Conservation (phyloP, 2,888 invertebrate genomes). For the Danaus chrysippus region DNA sequence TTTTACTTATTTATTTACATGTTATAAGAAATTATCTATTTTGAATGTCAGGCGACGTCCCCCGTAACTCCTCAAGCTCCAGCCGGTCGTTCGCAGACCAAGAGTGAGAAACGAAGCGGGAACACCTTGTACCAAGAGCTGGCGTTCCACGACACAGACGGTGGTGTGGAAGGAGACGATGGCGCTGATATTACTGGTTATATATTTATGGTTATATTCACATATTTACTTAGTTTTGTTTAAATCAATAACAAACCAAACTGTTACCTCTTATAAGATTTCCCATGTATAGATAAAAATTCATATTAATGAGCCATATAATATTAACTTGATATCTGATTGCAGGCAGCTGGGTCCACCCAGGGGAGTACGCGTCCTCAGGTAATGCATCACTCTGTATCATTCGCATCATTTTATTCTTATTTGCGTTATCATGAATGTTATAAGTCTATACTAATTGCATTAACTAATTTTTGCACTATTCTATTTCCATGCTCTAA, state of each 20-base stretch:
- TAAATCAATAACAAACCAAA: neutral
- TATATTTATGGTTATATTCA: slow-evolving; percentile 18
- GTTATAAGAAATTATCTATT: neutral
- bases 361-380: slow-evolving; percentile 99
- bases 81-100: slow-evolving; percentile 81
- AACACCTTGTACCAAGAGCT: slow-evolving; percentile 96
- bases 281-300: no score
- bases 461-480: slow-evolving; percentile 21
- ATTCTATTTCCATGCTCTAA: slow-evolving; percentile 75
- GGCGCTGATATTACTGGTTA: slow-evolving; percentile 94
- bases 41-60: slow-evolving; percentile 69
- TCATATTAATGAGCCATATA: no score
- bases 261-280: no score
- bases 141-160: slow-evolving; percentile 92
- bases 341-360: slow-evolving; percentile 97
- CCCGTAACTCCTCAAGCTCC: slow-evolving; percentile 59
- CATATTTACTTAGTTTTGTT: neutral
- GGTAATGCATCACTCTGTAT: slow-evolving; percentile 81
- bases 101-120: slow-evolving; percentile 91
- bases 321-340: slow-evolving; percentile 19
- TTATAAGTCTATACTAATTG: slow-evolving; percentile 10
- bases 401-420: slow-evolving; percentile 16
- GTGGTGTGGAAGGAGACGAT: slow-evolving; percentile 89
- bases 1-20: no score
- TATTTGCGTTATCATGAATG: slow-evolving; percentile 17